Conservation (phyloP, 1,140 invertebrate species). For the Mactra quadrangularis region DNA sequence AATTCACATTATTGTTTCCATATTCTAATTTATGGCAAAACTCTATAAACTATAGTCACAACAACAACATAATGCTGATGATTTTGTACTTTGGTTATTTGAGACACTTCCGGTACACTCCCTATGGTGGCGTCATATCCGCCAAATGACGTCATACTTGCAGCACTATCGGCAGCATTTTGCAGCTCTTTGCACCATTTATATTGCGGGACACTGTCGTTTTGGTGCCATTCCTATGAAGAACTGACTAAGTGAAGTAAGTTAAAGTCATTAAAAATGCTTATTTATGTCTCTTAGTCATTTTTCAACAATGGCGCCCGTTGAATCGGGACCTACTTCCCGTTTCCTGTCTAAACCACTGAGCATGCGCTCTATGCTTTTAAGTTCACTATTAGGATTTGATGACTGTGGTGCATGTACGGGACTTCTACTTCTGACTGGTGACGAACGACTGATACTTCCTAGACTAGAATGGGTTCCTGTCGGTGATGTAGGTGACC, state of each 20-base stretch:
- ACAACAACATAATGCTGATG: constrained; percentile 43
- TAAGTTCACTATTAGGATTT: constrained; percentile 88
- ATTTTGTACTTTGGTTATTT: constrained; percentile 47
- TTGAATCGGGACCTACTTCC: constrained; percentile 65
- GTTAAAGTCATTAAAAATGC: constrained; percentile 17
- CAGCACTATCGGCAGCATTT: constrained; percentile 27
- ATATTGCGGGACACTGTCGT: constrained; percentile 13
- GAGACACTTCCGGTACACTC: constrained; percentile 50
- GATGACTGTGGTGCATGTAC: constrained; percentile 79
- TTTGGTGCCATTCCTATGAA: not conserved
- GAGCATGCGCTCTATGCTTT: constrained; percentile 98
- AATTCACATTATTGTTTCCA: no score
- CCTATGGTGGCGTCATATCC: constrained; percentile 1
- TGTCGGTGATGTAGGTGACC: constrained; percentile 84
- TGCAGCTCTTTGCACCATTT: constrained; percentile 28
- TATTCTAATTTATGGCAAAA: no score
- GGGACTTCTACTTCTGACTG: constrained; percentile 70
- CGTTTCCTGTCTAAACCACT: constrained; percentile 91
- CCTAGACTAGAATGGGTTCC: constrained; percentile 85
- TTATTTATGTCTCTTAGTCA: constrained; percentile 32
- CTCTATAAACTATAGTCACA: no score
- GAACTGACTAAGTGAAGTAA: constrained; percentile 3
- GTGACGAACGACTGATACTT: constrained; percentile 84
- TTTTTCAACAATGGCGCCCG: constrained; percentile 62
- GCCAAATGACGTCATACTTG: constrained; percentile 1